Evolutionary conservation across 2,113 vertebrate species (phyloP).

Genomic region (Smithornis capensis): DNA sequence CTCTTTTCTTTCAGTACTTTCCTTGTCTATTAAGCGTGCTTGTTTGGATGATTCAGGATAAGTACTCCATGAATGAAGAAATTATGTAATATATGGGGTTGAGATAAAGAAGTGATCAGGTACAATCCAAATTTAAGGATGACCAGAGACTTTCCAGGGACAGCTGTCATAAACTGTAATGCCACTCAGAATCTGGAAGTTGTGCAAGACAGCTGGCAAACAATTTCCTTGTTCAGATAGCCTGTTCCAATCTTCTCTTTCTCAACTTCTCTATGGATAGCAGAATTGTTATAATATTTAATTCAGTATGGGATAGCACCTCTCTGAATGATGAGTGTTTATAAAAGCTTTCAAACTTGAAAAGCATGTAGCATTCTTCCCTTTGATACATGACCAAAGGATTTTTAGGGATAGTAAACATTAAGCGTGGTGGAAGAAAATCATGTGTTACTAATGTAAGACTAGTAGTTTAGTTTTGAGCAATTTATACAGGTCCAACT

Average conservation of each 20-base stretch:
- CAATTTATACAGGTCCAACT: background rate
- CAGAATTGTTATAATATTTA: slow-evolving; percentile 25
- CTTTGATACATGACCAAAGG: background rate
- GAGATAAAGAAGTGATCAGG: background rate
- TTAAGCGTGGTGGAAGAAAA: background rate
- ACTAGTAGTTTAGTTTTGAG: background rate
- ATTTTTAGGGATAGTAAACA: slow-evolving; percentile 26
- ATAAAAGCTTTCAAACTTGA: slow-evolving; percentile 28
- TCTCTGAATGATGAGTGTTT: slow-evolving; percentile 8
- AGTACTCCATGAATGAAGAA: background rate
- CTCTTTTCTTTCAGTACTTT: background rate
- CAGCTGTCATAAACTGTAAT: background rate
- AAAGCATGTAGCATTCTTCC: slow-evolving; percentile 27
- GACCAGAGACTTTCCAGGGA: background rate
- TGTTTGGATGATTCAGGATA: background rate
- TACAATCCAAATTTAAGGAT: background rate
- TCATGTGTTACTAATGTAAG: background rate
- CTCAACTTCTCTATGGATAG: background rate
- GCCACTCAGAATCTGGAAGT: background rate
- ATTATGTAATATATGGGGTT: background rate
- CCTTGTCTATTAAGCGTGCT: background rate
- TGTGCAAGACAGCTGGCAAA: background rate
- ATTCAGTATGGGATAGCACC: background rate
- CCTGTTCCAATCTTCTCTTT: background rate
- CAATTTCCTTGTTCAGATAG: background rate